These are phyloP conservation scores for Trididemnum miniatum DNA, from an alignment of 23 tunicate genomes.

Conservation along the genomic window DNA sequence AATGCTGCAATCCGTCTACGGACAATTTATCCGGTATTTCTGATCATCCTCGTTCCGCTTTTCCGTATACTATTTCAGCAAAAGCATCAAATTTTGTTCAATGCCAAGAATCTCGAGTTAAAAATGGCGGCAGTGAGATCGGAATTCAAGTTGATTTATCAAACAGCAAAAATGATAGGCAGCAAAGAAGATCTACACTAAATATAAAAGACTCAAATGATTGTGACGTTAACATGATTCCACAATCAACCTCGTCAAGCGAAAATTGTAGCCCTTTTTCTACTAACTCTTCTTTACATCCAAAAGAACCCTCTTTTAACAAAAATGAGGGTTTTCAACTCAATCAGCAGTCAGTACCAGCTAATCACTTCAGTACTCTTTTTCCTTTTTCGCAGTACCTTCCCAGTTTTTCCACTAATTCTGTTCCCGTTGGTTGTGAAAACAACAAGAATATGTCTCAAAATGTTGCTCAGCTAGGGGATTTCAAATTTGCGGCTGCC, in stretches of 20 bases:
- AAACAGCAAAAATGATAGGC: not conserved
- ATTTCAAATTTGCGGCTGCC: no score
- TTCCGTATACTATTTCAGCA: slow-evolving; percentile 44
- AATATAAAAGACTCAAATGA: not conserved
- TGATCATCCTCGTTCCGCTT: slow-evolving; percentile 15
- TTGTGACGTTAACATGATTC: not conserved
- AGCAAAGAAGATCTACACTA: not conserved
- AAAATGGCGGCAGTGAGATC: not conserved
- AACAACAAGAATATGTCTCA: no score
- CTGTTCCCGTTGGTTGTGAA: not conserved
- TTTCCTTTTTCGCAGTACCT: not conserved
- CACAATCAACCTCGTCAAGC: not conserved
- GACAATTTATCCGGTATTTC: slow-evolving; percentile 32
- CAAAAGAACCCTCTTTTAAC: not conserved
- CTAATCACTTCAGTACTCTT: not conserved
- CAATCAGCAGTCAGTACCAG: not conserved
- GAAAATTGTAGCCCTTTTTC: not conserved
- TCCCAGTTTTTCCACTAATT: not conserved
- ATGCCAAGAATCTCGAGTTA: not conserved
- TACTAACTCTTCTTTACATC: not conserved
- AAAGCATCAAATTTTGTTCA: slow-evolving; percentile 40
- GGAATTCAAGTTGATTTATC: slow-evolving; percentile 55
- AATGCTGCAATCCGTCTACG: slow-evolving; percentile 71
- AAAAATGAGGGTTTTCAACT: not conserved
- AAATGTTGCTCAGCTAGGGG: no score